A percentile compares a stretch with the other conserved stretches of the same genome.
Evolutionary conservation across 2,888 invertebrate genomes (phyloP).

Genomic region (Monopis laevigella): DNA sequence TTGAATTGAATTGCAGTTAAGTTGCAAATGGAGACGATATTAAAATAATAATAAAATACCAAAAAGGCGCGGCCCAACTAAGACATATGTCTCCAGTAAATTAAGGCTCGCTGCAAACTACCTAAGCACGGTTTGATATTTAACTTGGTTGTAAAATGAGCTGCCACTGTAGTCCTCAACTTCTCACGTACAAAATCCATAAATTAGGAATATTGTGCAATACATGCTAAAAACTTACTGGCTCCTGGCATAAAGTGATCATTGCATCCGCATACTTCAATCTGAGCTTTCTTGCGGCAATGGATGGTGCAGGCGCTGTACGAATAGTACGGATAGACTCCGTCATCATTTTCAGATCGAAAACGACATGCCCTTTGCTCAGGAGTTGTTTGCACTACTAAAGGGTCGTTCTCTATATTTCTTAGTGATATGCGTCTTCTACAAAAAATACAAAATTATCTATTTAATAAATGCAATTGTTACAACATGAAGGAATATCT

Average conservation of each 20-base stretch:
- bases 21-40: too few relatives aligned
- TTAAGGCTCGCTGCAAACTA: too few relatives aligned
- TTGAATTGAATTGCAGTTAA: too few relatives aligned
- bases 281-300: constrained; percentile 72
- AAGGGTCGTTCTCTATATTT: constrained; percentile 76
- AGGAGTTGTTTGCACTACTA: constrained; percentile 67
- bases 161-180: too few relatives aligned
- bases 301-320: constrained; percentile 78
- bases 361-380: constrained; percentile 77
- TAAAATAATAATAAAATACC: too few relatives aligned
- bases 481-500: not conserved
- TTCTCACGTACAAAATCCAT: too few relatives aligned
- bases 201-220: too few relatives aligned
- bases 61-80: too few relatives aligned
- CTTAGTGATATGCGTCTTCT: constrained; percentile 64
- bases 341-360: constrained; percentile 69
- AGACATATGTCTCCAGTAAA: too few relatives aligned
- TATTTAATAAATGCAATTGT: not conserved
- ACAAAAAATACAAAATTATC: constrained; percentile 14
- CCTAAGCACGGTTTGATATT: too few relatives aligned
- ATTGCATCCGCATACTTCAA: constrained; percentile 70
- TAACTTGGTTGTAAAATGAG: too few relatives aligned
- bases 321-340: constrained; percentile 73
- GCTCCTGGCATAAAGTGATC: constrained; percentile 76
- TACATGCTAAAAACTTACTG: constrained; percentile 49